Evolutionary conservation across 2,113 vertebrate genomes (phyloP), one percentile per base, ranked within the genome.

Genomic region (Oreochromis niloticus): DNA sequence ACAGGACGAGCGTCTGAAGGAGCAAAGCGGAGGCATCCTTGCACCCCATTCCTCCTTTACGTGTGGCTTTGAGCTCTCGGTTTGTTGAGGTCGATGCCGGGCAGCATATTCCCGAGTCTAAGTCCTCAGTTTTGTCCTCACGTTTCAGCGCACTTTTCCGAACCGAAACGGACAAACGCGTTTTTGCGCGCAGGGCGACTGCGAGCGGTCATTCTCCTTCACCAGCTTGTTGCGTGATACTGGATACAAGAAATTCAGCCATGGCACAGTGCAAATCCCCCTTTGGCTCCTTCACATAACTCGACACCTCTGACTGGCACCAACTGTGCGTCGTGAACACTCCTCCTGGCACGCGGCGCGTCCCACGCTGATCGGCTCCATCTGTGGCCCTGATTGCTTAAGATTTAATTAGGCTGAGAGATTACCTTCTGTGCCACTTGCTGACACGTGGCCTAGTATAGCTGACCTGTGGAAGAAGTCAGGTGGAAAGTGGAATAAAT

Each of bases 361-460:
- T 61, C 88, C 61, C 89, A 54, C 46, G 79, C 88, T 84, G 88
- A 32, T 84, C 86, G 32, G 81, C 85, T 87, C 92, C 92, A 92
- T 94, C 93, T 94, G 93, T 85, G 86, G 83, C 75, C 61, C 54
- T 55, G 91, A 90, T 88, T 80, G 81, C 43, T 90, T 80, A 41
- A 88, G 90, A 87, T 68, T 82, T 85, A 92, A 94, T 87, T 55
- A 93, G 88, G 80, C 66, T 80, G 34, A 46, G 32, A 83, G 93
- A 92, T 94, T 92, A 94, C 27, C 27, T 7, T 22, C 46, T 1
- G 27, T 4, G 14, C 30, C n/a, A 10, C 59, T 46, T 63, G 84
- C 71, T 36, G 57, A 27, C 85, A 88, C 83, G 83, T 85, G 82
- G 36, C 59, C 22, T 6, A 6, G 34, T 14, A n/a, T 2, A n/a